phyloP scores from a whole-genome alignment of 1,140 invertebrate species.

The Euura saliciscinereae region DNA sequence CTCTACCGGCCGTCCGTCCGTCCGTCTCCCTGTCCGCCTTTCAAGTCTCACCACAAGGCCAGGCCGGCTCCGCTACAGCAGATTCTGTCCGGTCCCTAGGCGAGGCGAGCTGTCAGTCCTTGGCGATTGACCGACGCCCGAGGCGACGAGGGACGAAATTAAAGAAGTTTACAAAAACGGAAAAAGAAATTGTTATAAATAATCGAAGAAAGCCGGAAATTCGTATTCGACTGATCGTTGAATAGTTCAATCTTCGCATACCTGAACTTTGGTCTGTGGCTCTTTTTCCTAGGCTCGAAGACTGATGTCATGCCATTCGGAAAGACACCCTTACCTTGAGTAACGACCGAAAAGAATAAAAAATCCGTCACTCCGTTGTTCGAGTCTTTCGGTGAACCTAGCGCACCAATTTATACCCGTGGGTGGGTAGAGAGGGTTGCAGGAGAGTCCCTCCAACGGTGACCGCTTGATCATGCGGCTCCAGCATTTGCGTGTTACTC shows the following conservation, averaged over 20 bases:
- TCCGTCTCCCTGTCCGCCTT: conserved; percentile 4
- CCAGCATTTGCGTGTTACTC: conserved; percentile 23
- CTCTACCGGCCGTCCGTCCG: not conserved
- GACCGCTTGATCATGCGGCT: conserved; percentile 22
- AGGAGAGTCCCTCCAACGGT: not conserved
- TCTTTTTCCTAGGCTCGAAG: conserved; percentile 12
- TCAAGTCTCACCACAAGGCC: not conserved
- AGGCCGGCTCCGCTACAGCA: not conserved
- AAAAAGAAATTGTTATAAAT: too few relatives aligned
- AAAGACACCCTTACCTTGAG: conserved; percentile 26
- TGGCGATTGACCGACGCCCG: not conserved
- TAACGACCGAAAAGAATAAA: conserved; percentile 26
- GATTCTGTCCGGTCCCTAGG: not conserved
- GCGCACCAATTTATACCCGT: not conserved
- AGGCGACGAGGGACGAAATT: conserved; percentile 1
- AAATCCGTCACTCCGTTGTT: conserved; percentile 24
- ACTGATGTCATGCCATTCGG: conserved; percentile 32
- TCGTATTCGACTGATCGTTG: too few relatives aligned
- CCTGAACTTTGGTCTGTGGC: too few relatives aligned
- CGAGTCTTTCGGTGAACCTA: not conserved
- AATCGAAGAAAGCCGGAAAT: too few relatives aligned
- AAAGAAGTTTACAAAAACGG: not conserved
- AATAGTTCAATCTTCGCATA: too few relatives aligned
- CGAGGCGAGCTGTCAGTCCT: conserved; percentile 6
- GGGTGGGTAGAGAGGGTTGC: not conserved